Conservation (phyloP, 2,797 vertebrate genomes). For the Chromobotia macracanthus region DNA sequence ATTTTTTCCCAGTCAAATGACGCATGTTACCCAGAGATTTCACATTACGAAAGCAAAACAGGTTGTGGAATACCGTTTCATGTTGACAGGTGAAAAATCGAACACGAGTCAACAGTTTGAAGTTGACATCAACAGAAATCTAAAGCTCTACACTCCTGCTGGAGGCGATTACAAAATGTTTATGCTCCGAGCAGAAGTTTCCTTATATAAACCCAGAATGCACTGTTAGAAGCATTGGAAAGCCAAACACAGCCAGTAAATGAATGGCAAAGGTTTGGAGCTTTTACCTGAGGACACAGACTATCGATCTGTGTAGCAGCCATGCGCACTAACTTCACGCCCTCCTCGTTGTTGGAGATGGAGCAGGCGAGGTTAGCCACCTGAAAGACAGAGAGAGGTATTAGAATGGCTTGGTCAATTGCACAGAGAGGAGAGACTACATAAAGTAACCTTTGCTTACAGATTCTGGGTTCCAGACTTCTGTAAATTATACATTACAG, state of each 20-base stretch:
- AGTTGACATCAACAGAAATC: constrained; percentile 1
- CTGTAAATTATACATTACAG: constrained; percentile 4
- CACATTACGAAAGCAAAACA: not conserved
- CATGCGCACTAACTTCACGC: constrained; percentile 98
- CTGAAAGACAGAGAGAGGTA: constrained; percentile 70
- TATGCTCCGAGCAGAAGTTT: not conserved
- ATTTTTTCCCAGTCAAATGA: not conserved
- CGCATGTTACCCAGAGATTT: not conserved
- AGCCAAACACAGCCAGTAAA: not conserved
- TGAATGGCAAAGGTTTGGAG: not conserved
- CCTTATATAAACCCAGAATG: not conserved
- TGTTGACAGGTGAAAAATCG: not conserved
- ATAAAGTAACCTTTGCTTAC: constrained; percentile 1
- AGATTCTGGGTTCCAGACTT: constrained; percentile 3
- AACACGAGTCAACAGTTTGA: constrained; percentile 6
- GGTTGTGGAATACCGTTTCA: not conserved
- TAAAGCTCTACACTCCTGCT: not conserved
- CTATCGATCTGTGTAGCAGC: constrained; percentile 98
- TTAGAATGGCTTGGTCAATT: constrained; percentile 17
- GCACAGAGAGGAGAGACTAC: not conserved
- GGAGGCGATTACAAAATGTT: constrained; percentile 2
- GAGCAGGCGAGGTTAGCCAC: constrained; percentile 98
- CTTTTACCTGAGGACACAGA: constrained; percentile 94
- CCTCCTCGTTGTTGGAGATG: constrained; percentile 98
- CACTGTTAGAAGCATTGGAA: constrained; percentile 23